These are phyloP conservation scores for Lycopodina hypogea DNA, from an alignment of 37 sponge, comb jelly and placozoan genomes.

Conservation along the genomic window DNA sequence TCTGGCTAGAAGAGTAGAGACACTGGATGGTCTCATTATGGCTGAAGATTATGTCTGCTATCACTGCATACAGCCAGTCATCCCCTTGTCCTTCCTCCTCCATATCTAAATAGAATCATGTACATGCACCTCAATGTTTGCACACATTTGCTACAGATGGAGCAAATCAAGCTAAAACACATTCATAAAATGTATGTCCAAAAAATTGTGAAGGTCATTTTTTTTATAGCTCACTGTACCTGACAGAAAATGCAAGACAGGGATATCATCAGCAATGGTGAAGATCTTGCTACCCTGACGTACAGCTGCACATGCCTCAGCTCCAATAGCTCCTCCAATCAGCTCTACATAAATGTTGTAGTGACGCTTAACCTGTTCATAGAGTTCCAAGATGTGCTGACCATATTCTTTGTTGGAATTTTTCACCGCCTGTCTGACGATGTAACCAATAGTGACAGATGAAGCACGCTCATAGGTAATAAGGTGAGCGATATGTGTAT, in stretches of 20 bases:
- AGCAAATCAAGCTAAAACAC: no score
- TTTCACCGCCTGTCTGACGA: conserved; percentile 25
- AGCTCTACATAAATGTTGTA: conserved; percentile 79
- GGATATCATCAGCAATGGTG: conserved; percentile 62
- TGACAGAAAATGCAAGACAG: conserved; percentile 67
- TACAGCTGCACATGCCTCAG: conserved; percentile 68
- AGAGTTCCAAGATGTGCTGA: conserved; percentile 45
- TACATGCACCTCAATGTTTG: no score
- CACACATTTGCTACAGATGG: no score
- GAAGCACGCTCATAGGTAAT: conserved; percentile 58
- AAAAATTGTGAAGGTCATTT: no score
- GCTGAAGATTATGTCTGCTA: no score
- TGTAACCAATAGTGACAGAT: conserved; percentile 40
- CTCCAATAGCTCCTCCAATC: conserved; percentile 80
- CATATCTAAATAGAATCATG: no score
- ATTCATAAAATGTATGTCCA: no score
- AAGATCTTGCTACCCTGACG: conserved; percentile 57
- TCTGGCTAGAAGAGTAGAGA: no score
- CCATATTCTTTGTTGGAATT: conserved; percentile 31
- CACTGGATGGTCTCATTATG: no score
- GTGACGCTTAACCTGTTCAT: conserved; percentile 40
- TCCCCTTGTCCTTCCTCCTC: no score
- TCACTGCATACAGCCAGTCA: no score
- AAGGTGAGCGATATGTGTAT: conserved; percentile 51
- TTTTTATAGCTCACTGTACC: conserved; percentile 14